phyloP scores from a whole-genome alignment of 2,113 vertebrate species.

The Antigone vipio region DNA sequence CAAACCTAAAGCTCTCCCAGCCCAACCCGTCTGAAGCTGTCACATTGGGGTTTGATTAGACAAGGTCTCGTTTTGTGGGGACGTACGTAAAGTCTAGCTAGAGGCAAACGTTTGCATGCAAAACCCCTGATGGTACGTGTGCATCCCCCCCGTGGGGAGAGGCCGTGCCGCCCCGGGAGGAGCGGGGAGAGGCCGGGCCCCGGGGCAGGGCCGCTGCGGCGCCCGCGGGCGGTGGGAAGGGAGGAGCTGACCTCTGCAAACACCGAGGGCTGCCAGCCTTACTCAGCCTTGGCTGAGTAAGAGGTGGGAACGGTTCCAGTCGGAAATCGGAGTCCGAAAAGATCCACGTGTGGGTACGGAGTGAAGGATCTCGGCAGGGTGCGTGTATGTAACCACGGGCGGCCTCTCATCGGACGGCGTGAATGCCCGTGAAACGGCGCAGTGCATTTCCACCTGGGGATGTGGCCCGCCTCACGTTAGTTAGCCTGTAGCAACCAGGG shows the following conservation, averaged over 20 bases:
- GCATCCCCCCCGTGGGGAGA: neutral
- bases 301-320: neutral
- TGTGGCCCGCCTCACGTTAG: neutral
- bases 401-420: neutral
- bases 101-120: neutral
- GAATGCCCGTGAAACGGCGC: accelerated
- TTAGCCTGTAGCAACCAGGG: accelerated
- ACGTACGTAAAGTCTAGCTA: accelerated
- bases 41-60: neutral
- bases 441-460: accelerated
- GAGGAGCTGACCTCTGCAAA: neutral
- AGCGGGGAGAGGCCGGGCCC: neutral
- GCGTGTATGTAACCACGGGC: accelerated
- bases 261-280: neutral
- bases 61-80: neutral
- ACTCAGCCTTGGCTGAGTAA: neutral
- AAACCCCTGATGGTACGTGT: neutral
- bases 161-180: too few relatives aligned
- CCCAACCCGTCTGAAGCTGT: neutral
- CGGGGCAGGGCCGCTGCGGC: neutral
- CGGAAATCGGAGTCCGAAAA: neutral
- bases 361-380: neutral
- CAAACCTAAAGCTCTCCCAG: neutral
- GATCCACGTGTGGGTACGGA: accelerated
- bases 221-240: neutral